Conservation (phyloP, 2,888 invertebrate genomes). For the Euplagia quadripunctaria region DNA sequence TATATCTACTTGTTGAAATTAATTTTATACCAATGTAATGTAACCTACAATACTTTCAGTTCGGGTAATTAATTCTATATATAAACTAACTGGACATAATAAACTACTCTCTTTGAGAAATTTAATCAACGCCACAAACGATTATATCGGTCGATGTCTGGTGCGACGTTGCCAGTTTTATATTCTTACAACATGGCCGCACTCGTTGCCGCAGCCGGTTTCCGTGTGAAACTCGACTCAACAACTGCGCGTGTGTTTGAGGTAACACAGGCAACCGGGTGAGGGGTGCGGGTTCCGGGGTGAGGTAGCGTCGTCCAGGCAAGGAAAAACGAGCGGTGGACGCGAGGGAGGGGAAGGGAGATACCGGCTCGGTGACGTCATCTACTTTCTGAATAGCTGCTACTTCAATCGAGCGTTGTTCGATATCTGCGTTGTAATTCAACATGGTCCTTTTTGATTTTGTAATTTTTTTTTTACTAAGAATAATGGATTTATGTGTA, state of each 20-base stretch:
- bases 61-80: not conserved
- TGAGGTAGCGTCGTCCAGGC: conserved; percentile 52
- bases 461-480: not conserved
- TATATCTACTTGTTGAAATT: not conserved
- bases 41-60: not conserved
- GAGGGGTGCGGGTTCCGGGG: conserved; percentile 47
- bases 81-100: not conserved
- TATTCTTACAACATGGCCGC: conserved; percentile 85
- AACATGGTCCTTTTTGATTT: not conserved
- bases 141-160: conserved; percentile 86
- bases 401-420: conserved; percentile 49
- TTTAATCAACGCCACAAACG: conserved; percentile 71
- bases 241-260: conserved; percentile 79
- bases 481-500: not conserved
- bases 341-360: conserved; percentile 66
- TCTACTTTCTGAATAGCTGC: conserved; percentile 78
- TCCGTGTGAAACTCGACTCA: conserved; percentile 86
- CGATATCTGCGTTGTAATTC: conserved; percentile 22
- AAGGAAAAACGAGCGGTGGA: conserved; percentile 55
- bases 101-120: conserved; percentile 48
- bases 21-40: not conserved
- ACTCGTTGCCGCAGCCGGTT: conserved; percentile 81
- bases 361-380: conserved; percentile 83
- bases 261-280: conserved; percentile 59
- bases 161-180: conserved; percentile 86